Percentiles rank a stretch among this genome's conserved stretches.
These are phyloP conservation scores for Bombyx mori DNA, from an alignment of 1,140 invertebrate species.

Conservation along the genomic window DNA sequence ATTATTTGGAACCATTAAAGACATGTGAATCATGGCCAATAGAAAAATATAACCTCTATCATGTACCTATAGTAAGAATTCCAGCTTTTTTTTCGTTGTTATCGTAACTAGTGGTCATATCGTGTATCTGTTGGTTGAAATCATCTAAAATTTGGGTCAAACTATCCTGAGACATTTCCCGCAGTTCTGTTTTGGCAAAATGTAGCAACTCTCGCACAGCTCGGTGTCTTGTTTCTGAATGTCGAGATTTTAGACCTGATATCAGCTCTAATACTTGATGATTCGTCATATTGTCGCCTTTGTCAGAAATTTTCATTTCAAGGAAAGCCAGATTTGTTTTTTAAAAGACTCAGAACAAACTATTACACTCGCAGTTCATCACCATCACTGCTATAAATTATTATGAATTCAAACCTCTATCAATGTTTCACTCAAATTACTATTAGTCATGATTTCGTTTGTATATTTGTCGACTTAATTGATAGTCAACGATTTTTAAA, in stretches of 20 bases:
- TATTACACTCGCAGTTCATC: no score
- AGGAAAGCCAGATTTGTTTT: slow-evolving; percentile 6
- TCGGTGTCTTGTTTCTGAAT: slow-evolving; percentile 86
- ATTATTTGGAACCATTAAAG: neutral
- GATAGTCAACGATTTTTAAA: no score
- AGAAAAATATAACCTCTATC: slow-evolving; percentile 6
- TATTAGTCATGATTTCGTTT: no score
- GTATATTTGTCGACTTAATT: no score
- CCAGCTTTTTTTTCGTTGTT: slow-evolving; percentile 96
- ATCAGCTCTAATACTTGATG: slow-evolving; percentile 84
- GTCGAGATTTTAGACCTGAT: slow-evolving; percentile 87
- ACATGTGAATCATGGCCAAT: neutral
- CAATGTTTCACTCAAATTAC: no score
- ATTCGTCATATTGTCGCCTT: slow-evolving; percentile 29
- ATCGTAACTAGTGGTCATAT: slow-evolving; percentile 93
- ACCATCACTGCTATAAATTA: no score
- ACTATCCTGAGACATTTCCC: slow-evolving; percentile 91
- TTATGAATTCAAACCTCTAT: no score
- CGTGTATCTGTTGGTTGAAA: slow-evolving; percentile 95
- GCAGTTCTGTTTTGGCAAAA: slow-evolving; percentile 93
- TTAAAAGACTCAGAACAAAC: neutral
- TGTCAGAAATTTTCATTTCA: neutral
- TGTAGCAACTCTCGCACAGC: slow-evolving; percentile 89
- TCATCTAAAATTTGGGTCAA: slow-evolving; percentile 91
- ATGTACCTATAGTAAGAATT: slow-evolving; percentile 91